A percentile compares a stretch with the other conserved stretches of the same genome.
phyloP scores from a whole-genome alignment of 2,113 vertebrate species.

The Periophthalmus modestus region DNA sequence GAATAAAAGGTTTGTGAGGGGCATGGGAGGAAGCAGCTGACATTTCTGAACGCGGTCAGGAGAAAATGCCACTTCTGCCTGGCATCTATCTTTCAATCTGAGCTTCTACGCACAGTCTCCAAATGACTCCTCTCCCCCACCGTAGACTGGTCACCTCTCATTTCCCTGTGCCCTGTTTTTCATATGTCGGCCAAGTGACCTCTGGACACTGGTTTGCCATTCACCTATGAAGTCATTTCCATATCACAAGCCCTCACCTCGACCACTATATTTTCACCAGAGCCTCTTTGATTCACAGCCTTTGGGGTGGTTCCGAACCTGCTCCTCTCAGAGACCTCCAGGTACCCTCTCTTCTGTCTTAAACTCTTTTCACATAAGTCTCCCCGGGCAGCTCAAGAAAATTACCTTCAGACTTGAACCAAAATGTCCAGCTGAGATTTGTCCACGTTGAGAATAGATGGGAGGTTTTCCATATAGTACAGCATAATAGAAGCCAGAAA shows the following conservation, averaged over 20 bases:
- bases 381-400: neutral
- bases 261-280: slow-evolving; percentile 49
- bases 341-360: slow-evolving; percentile 28
- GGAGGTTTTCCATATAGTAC: neutral
- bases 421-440: slow-evolving; percentile 3
- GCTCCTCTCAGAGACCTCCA: slow-evolving; percentile 34
- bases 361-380: neutral
- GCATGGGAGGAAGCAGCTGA: slow-evolving; percentile 54
- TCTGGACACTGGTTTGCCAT: slow-evolving; percentile 48
- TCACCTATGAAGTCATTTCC: slow-evolving; percentile 54
- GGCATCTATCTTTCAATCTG: slow-evolving; percentile 60
- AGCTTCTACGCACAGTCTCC: slow-evolving; percentile 22
- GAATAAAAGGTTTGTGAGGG: slow-evolving; percentile 65
- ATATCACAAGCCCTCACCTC: slow-evolving; percentile 62
- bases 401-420: neutral
- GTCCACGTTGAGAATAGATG: neutral
- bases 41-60: slow-evolving; percentile 61
- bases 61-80: slow-evolving; percentile 66
- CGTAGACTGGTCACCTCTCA: slow-evolving; percentile 33
- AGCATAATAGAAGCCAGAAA: neutral
- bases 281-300: slow-evolving; percentile 52
- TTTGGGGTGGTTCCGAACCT: slow-evolving; percentile 41
- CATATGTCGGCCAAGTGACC: slow-evolving; percentile 44
- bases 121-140: slow-evolving; percentile 35
- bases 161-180: slow-evolving; percentile 39